These are phyloP conservation scores for Rhabdomys pumilio DNA, from an alignment of 2,797 vertebrate species.

Conservation along the genomic window DNA sequence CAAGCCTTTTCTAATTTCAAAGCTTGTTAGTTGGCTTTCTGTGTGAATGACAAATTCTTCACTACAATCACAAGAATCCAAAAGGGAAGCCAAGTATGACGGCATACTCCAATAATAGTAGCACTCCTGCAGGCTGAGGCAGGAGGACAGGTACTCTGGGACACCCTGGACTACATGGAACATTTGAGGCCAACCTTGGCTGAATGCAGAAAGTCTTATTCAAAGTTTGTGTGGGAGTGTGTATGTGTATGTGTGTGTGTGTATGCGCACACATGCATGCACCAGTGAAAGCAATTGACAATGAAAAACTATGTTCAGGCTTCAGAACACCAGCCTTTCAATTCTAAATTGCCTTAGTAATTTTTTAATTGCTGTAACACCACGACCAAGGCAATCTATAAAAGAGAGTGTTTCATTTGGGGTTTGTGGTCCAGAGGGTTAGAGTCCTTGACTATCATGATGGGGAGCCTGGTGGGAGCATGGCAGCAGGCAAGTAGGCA, in stretches of 20 bases:
- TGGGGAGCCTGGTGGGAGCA: background rate
- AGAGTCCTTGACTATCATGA: background rate
- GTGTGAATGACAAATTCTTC: background rate
- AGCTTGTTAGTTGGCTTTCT: conserved; percentile 10
- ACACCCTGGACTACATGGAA: background rate
- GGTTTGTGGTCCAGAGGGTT: background rate
- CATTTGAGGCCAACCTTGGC: background rate
- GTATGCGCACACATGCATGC: too few relatives aligned
- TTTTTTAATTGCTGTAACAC: background rate
- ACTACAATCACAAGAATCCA: background rate
- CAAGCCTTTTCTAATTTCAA: background rate
- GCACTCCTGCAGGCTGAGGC: background rate
- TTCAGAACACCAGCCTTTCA: background rate
- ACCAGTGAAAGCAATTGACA: background rate
- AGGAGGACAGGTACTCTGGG: background rate
- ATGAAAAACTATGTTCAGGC: background rate
- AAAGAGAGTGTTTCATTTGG: background rate
- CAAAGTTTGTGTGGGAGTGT: background rate
- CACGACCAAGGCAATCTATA: background rate
- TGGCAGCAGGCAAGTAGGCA: background rate
- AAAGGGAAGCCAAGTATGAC: background rate
- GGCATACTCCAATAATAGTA: too few relatives aligned
- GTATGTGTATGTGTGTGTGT: background rate
- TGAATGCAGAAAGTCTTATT: background rate
- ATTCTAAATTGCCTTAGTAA: background rate